Conservation (phyloP, 2,888 invertebrate genomes). For the Vanessa cardui region DNA sequence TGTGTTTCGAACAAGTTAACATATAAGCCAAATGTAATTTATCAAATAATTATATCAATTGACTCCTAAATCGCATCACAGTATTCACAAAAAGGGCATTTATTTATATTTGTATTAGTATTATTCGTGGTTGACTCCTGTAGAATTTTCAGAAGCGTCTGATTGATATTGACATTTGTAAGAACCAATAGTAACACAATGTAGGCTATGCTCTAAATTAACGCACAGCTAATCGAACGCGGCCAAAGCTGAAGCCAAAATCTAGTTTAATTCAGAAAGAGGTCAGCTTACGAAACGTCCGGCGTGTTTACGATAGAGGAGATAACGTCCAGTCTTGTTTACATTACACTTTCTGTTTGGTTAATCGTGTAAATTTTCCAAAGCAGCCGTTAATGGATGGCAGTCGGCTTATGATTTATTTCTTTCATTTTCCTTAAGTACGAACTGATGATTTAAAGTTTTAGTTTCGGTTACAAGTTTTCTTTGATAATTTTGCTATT, state of each 20-base stretch:
- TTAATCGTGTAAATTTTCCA: conserved; percentile 32
- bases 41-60: too few relatives aligned
- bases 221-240: conserved; percentile 1
- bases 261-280: conserved; percentile 32
- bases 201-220: neutral
- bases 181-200: neutral
- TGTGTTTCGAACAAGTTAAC: too few relatives aligned
- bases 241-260: conserved; percentile 12
- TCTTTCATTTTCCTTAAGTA: conserved; percentile 11
- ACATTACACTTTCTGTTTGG: conserved; percentile 55
- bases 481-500: neutral
- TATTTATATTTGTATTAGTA: neutral
- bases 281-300: conserved; percentile 38
- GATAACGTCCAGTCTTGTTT: conserved; percentile 48
- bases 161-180: neutral
- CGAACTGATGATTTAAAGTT: conserved; percentile 10
- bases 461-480: neutral
- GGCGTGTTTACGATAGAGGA: conserved; percentile 47
- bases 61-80: too few relatives aligned
- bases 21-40: too few relatives aligned
- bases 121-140: neutral
- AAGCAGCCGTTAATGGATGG: conserved; percentile 38
- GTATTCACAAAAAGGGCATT: too few relatives aligned
- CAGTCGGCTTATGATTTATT: conserved; percentile 23
- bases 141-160: neutral